phyloP scores from a whole-genome alignment of 2,797 vertebrate species.

The Crotalus adamanteus region DNA sequence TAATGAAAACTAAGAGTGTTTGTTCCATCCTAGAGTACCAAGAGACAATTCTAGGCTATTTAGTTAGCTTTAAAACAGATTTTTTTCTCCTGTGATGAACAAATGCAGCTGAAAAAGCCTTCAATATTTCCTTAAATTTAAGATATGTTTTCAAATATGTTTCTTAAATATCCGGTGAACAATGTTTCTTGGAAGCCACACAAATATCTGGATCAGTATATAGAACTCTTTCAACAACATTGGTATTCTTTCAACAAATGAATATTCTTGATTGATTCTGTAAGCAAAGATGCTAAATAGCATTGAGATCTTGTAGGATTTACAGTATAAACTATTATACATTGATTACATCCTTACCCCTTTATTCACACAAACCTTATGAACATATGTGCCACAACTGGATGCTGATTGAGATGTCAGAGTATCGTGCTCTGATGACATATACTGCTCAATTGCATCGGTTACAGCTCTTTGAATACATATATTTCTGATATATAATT shows the following conservation, averaged over 20 bases:
- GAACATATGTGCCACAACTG: constrained; percentile 35
- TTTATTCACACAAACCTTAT: constrained; percentile 33
- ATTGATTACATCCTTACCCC: constrained; percentile 33
- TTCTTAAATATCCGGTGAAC: background rate
- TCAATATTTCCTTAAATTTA: background rate
- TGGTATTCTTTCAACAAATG: background rate
- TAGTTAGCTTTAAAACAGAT: background rate
- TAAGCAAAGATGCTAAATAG: constrained; percentile 9
- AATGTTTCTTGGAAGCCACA: background rate
- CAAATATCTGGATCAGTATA: background rate
- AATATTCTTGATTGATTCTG: constrained; percentile 8
- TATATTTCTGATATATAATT: background rate
- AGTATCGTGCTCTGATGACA: constrained; percentile 4
- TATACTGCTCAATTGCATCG: constrained; percentile 8
- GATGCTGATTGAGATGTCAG: constrained; percentile 28
- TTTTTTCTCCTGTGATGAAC: background rate
- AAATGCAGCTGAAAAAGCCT: background rate
- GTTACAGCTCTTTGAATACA: background rate
- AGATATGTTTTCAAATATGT: background rate
- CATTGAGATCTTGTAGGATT: background rate
- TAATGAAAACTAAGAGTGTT: background rate
- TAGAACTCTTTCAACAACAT: background rate
- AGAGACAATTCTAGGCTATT: background rate
- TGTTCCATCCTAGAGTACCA: background rate
- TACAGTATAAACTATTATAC: constrained; percentile 15